Conservation (phyloP, 2,797 vertebrate genomes). For the Lithobates pipiens region DNA sequence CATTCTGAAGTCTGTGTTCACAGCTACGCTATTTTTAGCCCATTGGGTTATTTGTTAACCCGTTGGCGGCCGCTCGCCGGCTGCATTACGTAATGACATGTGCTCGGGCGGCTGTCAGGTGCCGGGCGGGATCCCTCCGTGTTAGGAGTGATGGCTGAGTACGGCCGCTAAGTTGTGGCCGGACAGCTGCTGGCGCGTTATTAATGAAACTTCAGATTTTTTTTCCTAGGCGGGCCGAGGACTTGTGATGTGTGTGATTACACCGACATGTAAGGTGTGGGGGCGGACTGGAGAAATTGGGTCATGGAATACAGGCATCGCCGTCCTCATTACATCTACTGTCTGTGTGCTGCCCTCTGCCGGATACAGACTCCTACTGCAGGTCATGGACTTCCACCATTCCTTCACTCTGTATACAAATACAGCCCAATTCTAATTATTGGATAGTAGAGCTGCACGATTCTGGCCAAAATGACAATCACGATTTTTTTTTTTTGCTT, state of each 20-base stretch:
- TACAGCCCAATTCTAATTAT: too few relatives aligned
- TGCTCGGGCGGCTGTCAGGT: not conserved
- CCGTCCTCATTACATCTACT: constrained; percentile 44
- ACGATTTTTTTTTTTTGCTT: too few relatives aligned
- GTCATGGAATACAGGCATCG: constrained; percentile 50
- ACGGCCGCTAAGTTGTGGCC: too few relatives aligned
- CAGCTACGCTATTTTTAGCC: constrained; percentile 57
- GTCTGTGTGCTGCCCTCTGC: constrained; percentile 45
- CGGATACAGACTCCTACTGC: not conserved
- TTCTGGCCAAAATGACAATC: too few relatives aligned
- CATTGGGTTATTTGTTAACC: constrained; percentile 53
- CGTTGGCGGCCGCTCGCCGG: not conserved
- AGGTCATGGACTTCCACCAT: not conserved
- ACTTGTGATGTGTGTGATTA: constrained; percentile 7
- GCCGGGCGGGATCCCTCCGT: too few relatives aligned
- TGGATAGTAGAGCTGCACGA: too few relatives aligned
- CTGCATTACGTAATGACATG: not conserved
- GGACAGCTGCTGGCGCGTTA: not conserved
- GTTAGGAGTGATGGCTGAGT: too few relatives aligned
- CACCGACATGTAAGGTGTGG: constrained; percentile 21
- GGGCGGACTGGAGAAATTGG: constrained; percentile 53
- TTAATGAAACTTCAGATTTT: too few relatives aligned
- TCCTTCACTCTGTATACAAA: too few relatives aligned
- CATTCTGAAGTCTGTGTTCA: constrained; percentile 53
- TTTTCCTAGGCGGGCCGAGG: not conserved